Conservation (phyloP, 2,113 vertebrate genomes). For the Ciconia stormi region DNA sequence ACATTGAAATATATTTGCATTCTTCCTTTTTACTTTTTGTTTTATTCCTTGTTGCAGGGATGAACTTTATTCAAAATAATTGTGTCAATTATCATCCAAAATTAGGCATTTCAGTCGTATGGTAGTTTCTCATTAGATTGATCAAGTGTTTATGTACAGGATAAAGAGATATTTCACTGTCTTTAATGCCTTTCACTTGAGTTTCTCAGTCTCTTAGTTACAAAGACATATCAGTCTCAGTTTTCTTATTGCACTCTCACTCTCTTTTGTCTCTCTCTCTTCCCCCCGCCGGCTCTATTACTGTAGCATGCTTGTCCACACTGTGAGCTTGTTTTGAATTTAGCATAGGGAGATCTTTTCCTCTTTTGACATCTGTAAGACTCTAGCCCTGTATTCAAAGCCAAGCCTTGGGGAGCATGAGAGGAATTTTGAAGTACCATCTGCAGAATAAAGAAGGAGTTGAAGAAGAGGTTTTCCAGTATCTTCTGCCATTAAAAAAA, state of each 20-base stretch:
- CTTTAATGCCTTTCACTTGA: neutral
- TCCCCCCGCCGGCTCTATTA: neutral
- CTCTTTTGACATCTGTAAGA: neutral
- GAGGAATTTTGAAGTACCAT: neutral
- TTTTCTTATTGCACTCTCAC: neutral
- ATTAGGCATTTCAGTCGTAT: neutral
- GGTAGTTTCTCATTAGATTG: neutral
- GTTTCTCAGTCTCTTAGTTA: neutral
- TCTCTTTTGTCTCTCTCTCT: too few species aligned
- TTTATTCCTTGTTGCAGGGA: neutral
- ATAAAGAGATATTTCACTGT: neutral
- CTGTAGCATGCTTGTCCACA: neutral
- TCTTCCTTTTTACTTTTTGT: neutral
- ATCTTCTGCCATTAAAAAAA: neutral
- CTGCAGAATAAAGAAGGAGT: neutral
- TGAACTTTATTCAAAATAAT: neutral
- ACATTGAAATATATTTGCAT: neutral
- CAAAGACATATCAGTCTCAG: neutral
- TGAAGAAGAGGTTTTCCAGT: neutral
- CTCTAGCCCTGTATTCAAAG: neutral
- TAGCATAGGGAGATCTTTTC: fast-evolving
- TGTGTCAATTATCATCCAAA: neutral
- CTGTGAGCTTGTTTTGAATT: neutral
- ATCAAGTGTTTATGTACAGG: neutral
- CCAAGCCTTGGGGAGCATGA: fast-evolving